Conservation (phyloP, 2,888 invertebrate genomes). For the Leptinotarsa tumamoca region DNA sequence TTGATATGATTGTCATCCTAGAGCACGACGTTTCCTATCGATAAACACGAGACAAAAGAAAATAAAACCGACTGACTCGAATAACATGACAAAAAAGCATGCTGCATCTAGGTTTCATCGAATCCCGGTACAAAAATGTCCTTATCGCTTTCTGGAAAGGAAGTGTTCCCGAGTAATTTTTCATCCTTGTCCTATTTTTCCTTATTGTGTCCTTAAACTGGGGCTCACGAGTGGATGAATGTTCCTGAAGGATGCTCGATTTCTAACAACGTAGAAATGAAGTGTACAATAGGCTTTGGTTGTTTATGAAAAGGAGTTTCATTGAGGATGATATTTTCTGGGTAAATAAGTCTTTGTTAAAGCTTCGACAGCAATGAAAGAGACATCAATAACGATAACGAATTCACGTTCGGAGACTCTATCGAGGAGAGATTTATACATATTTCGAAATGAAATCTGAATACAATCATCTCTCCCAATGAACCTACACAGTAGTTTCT, state of each 20-base stretch:
- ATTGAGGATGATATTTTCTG: background rate
- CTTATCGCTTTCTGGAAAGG: conserved; percentile 3
- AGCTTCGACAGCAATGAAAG: background rate
- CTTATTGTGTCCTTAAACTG: conserved; percentile 3
- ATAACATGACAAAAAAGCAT: conserved; percentile 12
- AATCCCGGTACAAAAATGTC: background rate
- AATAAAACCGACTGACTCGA: background rate
- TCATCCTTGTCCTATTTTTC: conserved; percentile 16
- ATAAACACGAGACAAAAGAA: background rate
- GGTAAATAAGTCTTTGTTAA: too few relatives aligned
- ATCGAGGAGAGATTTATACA: too few relatives aligned
- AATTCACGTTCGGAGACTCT: too few relatives aligned
- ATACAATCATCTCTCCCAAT: too few relatives aligned
- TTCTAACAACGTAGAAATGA: background rate
- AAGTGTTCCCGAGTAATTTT: background rate
- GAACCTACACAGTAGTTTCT: too few relatives aligned
- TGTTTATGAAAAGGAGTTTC: background rate
- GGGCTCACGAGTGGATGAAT: background rate
- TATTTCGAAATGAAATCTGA: too few relatives aligned
- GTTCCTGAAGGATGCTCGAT: conserved; percentile 7
- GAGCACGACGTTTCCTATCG: background rate
- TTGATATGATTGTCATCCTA: background rate
- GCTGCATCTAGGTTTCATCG: background rate
- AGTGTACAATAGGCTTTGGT: background rate
- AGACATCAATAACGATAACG: too few relatives aligned